Base-by-base conservation (phyloP, 1,140 invertebrate species). In the Calephelis nemesis region DNA sequence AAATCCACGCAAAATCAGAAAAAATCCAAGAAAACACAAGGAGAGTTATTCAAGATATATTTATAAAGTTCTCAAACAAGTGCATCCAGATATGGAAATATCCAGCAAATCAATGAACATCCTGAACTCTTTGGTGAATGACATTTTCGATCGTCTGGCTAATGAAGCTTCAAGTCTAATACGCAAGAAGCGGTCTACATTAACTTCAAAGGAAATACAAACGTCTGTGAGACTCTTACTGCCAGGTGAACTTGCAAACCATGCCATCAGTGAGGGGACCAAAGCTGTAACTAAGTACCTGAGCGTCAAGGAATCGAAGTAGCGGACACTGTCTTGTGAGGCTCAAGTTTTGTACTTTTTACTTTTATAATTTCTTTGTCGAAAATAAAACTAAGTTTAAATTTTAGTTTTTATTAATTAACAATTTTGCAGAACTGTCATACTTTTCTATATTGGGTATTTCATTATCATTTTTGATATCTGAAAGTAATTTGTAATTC, bases 111-210 rank as follows among this genome's bases (percentile, higher is more conserved):
- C 93, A 0, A 94, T 94, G 93, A 93, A 88, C 45, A 94, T 94
- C 77, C 94, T 94, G 93, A 93, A 93, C 80, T 93, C 88, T 50
- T 96, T 96, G 80, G 94, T 95, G 48, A 93, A 93, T 76, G 94
- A 95, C 75, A 94, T 96, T 64, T 95, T 95, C 74, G 94, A 95
- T 74, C 90, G 94, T 40, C 79, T 83, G 77, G 95, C 95, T 39
- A 93, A 94, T 11, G 95, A 96, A 84, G 92, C 95, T 1, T 95
- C 94, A 11, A 93, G 94, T 75, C 81, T 96, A 69, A 93, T 94
- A 9, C 94, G 96, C 71, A 95, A 95, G 91, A 96, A 96, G 82
- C 84, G 93, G 3, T 94, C 93, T 6, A 94, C 93, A 7, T 93
- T 94, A 68, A 93, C 92, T 7, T 91, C 87, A 67, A 87, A 92